Evolutionary conservation across 2,797 vertebrate genomes (phyloP), one percentile per base, ranked within the genome.

Genomic region (Psittacula echo): DNA sequence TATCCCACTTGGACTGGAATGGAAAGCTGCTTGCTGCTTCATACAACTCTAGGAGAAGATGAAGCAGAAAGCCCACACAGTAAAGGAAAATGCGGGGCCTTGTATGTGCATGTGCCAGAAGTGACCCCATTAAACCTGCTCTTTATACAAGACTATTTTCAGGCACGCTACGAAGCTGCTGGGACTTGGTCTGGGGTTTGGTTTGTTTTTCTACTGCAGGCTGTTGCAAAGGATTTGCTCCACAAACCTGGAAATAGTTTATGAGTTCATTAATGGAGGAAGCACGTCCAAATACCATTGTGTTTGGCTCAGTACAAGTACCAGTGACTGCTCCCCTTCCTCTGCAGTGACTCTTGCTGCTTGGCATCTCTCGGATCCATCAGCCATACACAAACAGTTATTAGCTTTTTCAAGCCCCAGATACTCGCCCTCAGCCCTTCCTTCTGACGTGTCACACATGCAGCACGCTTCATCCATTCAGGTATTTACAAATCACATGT

Each of bases 251-350:
- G 93, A 64, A 90, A 21, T 8, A 30, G 47, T 21, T 65, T 21
- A 58, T 58, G 62, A 76, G 62, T 48, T 82, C n/a, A 2, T 83
- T 78, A 84, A 41, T 7, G 11, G 84, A 23, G 39, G 91, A 88
- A 95, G 42, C 1, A 0, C 56, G 39, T 85, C 80, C 89, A 92
- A 89, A 95, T 96, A 75, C 93, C 91, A 87, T 93, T 85, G 95
- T 75, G 73, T 76, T 61, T 91, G 87, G 74, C 94, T 95, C 83
- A 82, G 76, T 17, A 24, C 18, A 84, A 80, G 85, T 58, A 74
- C 73, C 77, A 58, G 22, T 71, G 85, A 71, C 85, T 92, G 88
- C 80, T 95, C 85, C 91, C 50, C 94, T 96, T 95, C 87, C 95
- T 86, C 65, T 10, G 20, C 22, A 39, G 78, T 94, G 88, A 94